Percentiles rank a stretch among this genome's conserved stretches.
Evolutionary conservation across 2,888 invertebrate species (phyloP).

Genomic region (Cyclophora albipunctata): DNA sequence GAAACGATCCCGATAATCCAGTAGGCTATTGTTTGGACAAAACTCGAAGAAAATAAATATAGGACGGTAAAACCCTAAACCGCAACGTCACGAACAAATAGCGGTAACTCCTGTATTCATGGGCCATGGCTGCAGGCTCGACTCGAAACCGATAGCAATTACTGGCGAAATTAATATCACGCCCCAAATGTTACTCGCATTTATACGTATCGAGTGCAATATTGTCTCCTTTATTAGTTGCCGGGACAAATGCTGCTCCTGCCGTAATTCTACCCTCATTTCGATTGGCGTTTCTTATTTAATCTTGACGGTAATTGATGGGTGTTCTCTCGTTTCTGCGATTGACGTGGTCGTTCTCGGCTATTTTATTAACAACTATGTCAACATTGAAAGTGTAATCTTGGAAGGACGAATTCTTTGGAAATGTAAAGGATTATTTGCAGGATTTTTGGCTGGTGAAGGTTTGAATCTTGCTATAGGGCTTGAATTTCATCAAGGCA

Average conservation of each 20-base stretch:
- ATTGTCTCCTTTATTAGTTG: slow-evolving; percentile 75
- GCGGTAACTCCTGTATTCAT: slow-evolving; percentile 74
- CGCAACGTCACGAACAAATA: slow-evolving; percentile 74
- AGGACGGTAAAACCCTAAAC: slow-evolving; percentile 66
- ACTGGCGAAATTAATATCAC: slow-evolving; percentile 74
- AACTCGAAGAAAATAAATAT: slow-evolving; percentile 72
- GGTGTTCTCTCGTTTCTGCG: slow-evolving; percentile 22
- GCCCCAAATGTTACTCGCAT: slow-evolving; percentile 73
- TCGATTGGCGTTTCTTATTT: slow-evolving; percentile 45
- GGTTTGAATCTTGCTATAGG: too few species aligned
- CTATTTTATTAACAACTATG: slow-evolving; percentile 3
- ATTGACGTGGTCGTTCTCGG: slow-evolving; percentile 24
- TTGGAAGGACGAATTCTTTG: neutral
- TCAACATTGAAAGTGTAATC: neutral
- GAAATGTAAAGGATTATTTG: too few species aligned
- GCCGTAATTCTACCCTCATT: slow-evolving; percentile 59
- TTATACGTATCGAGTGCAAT: slow-evolving; percentile 75
- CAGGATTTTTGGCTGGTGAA: neutral
- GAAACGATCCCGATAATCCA: slow-evolving; percentile 51
- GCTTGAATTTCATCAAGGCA: too few species aligned
- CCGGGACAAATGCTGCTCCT: slow-evolving; percentile 65
- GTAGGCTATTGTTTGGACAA: slow-evolving; percentile 56
- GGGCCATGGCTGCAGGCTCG: slow-evolving; percentile 69
- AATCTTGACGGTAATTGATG: slow-evolving; percentile 68
- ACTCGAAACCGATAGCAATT: slow-evolving; percentile 73